Base-by-base conservation (phyloP, 2,797 vertebrate species). In the Morus bassanus region DNA sequence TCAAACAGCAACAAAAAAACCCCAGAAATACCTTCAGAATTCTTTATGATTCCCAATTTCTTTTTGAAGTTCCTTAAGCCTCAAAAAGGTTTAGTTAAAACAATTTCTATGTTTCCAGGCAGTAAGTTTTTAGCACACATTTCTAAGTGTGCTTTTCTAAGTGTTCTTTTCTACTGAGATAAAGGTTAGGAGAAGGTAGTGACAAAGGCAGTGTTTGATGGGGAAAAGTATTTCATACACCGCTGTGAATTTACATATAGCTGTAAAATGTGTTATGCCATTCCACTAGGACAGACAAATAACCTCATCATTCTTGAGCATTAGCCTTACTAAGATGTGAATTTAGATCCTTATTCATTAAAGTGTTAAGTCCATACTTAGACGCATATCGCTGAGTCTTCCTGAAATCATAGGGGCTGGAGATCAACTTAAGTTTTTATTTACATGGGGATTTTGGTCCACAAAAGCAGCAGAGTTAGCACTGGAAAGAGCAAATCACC, bases 101-200 rank as follows among this genome's bases (percentile, higher is more conserved):
- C 31, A 67, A 72, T 68, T 89, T 61, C 81, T 83, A 0, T 61
- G 35, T 92, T 96, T 88, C 68, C 50, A 50, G 56, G 67, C 14
- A 27, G 51, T 64, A 91, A 70, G 68, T 51, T 88, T 85, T 88
- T 61, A 61, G 45, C 5, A 7, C 27, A 30, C 17, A 15, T 91
- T 95, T 96, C 81, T 9, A 81, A 94, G 48, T 88, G 73, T 67
- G 74, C 46, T 88, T 96, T 93, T 75, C 68, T 85, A 95, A 94
- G 60, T 35, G 73, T 83, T 92, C 69, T 45, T 88, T 94, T 90
- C 46, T 85, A 59, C 54, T 27, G 67, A 84, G 63, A 88, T 63
- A 86, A 89, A 95, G 43, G 65, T 91, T 85, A 59, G 78, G 53
- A 82, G 50, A 88, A 76, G 28, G 79, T 25, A 93, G 75, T 10